These are phyloP conservation scores for Catharus bicknelli DNA, from an alignment of 2,113 vertebrate genomes.

Conservation along the genomic window DNA sequence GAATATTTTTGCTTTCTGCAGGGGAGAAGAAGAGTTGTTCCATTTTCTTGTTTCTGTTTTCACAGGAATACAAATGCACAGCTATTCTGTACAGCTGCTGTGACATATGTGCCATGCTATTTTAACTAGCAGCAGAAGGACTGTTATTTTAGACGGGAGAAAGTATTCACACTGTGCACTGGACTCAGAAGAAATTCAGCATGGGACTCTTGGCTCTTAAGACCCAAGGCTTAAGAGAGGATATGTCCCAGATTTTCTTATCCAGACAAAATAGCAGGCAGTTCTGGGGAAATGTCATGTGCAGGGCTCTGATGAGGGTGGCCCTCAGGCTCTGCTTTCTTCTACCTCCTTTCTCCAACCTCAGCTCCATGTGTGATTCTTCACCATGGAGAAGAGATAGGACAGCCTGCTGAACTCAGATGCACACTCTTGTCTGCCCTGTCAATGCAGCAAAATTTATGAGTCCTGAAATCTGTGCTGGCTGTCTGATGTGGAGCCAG, in stretches of 20 bases:
- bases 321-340: not conserved
- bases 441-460: not conserved
- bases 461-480: rapidly evolving
- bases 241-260: not conserved
- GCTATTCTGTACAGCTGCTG: not conserved
- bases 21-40: not conserved
- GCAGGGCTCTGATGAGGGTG: not conserved
- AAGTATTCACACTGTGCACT: not conserved
- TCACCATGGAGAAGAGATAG: not conserved
- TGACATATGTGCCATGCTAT: not conserved
- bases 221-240: not conserved
- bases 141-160: not conserved
- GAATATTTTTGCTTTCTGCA: constrained; percentile 32
- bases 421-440: not conserved
- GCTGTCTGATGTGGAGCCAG: not conserved
- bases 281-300: not conserved
- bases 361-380: not conserved
- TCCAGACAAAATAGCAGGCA: not conserved
- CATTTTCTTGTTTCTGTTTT: not conserved
- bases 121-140: constrained; percentile 8
- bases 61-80: not conserved
- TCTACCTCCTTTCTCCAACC: not conserved
- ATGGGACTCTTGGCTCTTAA: not conserved
- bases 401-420: not conserved
- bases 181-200: not conserved